Percentiles rank a stretch among this genome's conserved stretches.
phyloP scores from a whole-genome alignment of 2,113 vertebrate genomes.

The Passerina amoena region DNA sequence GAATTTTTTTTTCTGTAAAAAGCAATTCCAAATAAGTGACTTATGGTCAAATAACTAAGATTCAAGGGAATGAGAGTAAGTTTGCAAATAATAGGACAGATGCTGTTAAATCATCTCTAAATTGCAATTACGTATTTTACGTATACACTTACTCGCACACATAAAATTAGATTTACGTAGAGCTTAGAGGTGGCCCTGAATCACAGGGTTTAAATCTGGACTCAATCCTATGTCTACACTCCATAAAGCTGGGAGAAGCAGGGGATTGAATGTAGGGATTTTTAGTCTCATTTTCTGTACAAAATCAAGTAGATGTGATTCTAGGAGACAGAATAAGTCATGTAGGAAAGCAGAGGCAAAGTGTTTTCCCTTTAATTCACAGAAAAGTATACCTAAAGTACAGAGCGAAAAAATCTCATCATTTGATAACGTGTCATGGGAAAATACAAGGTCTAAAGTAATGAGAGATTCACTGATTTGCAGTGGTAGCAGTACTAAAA shows the following conservation, averaged over 20 bases:
- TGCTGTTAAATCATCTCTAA: conserved; percentile 55
- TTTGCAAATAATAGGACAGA: conserved; percentile 43
- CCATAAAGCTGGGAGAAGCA: background rate
- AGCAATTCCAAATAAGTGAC: conserved; percentile 42
- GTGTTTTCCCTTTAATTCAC: background rate
- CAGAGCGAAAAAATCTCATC: background rate
- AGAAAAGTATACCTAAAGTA: background rate
- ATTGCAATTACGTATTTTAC: conserved; percentile 53
- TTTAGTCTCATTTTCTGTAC: background rate
- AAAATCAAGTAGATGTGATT: background rate
- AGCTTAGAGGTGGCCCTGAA: conserved; percentile 32
- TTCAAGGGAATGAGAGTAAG: conserved; percentile 21
- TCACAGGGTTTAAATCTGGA: conserved; percentile 35
- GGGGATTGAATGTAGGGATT: background rate
- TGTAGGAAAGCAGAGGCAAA: background rate
- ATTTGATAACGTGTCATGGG: background rate
- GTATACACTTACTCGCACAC: background rate
- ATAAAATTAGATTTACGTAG: conserved; percentile 16
- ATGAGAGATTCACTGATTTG: background rate
- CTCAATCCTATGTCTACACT: background rate
- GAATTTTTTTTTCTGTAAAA: background rate
- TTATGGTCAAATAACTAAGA: conserved; percentile 42
- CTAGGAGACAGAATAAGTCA: background rate
- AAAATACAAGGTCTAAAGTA: background rate
- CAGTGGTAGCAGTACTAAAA: background rate